Evolutionary conservation across 2,797 vertebrate genomes (phyloP), one percentile per base, ranked within the genome.

Genomic region (Acropternis orthonyx): DNA sequence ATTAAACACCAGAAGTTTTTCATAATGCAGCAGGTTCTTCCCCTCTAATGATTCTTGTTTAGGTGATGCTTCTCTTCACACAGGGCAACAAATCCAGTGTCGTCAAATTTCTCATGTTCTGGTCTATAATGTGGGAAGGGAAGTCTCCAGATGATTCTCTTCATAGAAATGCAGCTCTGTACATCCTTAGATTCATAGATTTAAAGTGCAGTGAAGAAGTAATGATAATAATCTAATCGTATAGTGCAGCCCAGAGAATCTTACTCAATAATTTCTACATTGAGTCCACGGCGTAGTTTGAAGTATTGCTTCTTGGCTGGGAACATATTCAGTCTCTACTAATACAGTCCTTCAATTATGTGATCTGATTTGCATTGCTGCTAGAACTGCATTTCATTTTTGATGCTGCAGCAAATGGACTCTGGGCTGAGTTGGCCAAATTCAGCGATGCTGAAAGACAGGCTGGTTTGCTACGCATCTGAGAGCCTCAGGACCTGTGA

Each of bases 221-320:
- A 92, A 83, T 89, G 49, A 48, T 85, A 10, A 80, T 91, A 91
- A 89, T 85, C 34, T 85, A 74, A 76, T 88, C 0, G 2, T 43
- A 32, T 36, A 86, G 43, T 43, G 21, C 46, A 83, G 66, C 51
- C 58, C 79, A 95, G 58, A 75, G 68, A 65, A 74, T 92, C 49
- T 84, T 56, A 52, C 91, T 94, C 65, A 83, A 52, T 95, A 85
- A 92, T 95, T 97, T 89, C 85, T 83, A 17, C 82, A 72, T 55
- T 80, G 88, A 78, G 22, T 67, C 62, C 36, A 73, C 39, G 72
- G 48, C 75, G 49, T 84, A 67, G 46, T 88, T 75, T 83, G 76
- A 95, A 83, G 61, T 83, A 92, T 80, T 93, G 58, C 93, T 88
- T 88, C 39, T 83, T 80, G 92, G 62, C 89, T 96, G 75, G 88